These are phyloP conservation scores for Mixornis gularis DNA, from an alignment of 2,113 vertebrate species.

Conservation along the genomic window DNA sequence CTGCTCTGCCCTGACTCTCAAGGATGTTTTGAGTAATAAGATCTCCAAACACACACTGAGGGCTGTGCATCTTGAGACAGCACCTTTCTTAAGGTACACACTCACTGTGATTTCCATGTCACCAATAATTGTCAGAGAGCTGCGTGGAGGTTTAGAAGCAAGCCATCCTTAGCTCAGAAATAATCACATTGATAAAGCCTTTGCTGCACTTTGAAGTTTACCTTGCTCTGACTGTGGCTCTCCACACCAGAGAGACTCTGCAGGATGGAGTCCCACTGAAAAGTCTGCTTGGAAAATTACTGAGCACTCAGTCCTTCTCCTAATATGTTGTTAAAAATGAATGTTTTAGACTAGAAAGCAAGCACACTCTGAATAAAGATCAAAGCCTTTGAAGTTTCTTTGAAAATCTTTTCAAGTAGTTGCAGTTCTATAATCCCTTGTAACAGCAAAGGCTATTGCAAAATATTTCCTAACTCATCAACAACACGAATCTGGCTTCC, in stretches of 20 bases:
- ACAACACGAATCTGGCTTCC: background rate
- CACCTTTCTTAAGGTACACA: background rate
- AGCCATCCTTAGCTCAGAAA: background rate
- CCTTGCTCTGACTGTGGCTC: background rate
- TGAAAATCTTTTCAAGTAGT: slow-evolving; percentile 44
- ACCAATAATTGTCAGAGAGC: background rate
- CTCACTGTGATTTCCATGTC: background rate
- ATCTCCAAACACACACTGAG: background rate
- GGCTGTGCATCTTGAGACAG: background rate
- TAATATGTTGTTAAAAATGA: slow-evolving; percentile 36
- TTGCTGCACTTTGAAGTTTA: background rate
- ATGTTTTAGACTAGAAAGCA: slow-evolving; percentile 34
- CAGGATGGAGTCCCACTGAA: background rate
- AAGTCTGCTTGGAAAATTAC: slow-evolving; percentile 42
- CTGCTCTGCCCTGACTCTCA: background rate
- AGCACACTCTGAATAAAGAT: slow-evolving; percentile 18
- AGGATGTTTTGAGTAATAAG: background rate
- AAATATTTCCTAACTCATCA: slow-evolving; percentile 20
- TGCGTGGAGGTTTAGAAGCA: background rate
- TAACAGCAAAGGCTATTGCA: background rate
- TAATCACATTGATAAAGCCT: background rate
- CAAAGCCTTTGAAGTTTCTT: slow-evolving; percentile 28
- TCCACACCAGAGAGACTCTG: background rate
- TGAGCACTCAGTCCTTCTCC: background rate
- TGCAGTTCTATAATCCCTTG: background rate